Conservation (phyloP, 1,140 invertebrate genomes). For the Listronotus bonariensis region DNA sequence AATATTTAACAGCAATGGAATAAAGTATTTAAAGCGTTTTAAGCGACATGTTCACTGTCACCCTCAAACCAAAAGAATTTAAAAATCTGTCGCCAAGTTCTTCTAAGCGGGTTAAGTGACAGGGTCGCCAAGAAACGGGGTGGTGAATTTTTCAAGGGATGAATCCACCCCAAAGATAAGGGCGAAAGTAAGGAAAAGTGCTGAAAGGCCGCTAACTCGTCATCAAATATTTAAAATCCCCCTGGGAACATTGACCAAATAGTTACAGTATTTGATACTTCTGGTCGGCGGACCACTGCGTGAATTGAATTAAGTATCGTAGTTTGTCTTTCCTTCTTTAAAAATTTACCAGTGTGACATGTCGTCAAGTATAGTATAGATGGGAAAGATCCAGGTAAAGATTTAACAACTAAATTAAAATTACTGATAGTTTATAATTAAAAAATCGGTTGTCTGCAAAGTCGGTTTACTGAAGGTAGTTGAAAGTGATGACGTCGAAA, state of each 20-base stretch:
- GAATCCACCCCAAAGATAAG: slow-evolving; percentile 30
- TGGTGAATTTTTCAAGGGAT: slow-evolving; percentile 28
- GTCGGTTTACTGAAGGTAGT: no score
- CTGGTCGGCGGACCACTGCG: background rate
- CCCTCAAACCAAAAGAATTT: slow-evolving; percentile 41
- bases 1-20: no score
- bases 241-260: slow-evolving; percentile 43
- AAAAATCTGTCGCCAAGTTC: slow-evolving; percentile 49
- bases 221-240: slow-evolving; percentile 54
- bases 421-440: no score
- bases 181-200: slow-evolving; percentile 37
- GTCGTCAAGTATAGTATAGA: background rate
- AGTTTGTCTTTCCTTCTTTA: slow-evolving; percentile 14
- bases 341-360: background rate
- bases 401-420: no score
- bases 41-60: background rate
- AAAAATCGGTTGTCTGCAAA: no score
- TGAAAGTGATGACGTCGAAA: no score
- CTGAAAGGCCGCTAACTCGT: slow-evolving; percentile 50
- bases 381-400: background rate
- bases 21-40: no score
- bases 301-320: slow-evolving; percentile 25
- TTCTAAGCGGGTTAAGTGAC: slow-evolving; percentile 42
- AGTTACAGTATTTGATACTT: slow-evolving; percentile 41
- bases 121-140: slow-evolving; percentile 29